phyloP scores from a whole-genome alignment of 2,888 invertebrate species.

The Caradrina clavipalpis region DNA sequence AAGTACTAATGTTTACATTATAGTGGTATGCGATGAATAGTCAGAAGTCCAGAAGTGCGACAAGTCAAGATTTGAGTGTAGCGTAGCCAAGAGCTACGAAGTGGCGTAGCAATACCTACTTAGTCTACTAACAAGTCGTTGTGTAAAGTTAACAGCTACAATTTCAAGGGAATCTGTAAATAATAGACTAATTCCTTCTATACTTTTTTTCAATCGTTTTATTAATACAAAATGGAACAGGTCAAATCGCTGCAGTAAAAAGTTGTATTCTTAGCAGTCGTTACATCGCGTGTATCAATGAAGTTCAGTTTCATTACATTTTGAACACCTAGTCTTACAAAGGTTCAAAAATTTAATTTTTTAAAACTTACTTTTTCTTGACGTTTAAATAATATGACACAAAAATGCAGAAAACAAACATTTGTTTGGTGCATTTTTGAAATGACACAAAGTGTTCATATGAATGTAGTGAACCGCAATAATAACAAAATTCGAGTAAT shows the following conservation, averaged over 20 bases:
- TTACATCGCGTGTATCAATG: background rate
- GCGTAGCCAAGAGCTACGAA: conserved; percentile 30
- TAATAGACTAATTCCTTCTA: no score
- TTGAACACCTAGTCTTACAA: background rate
- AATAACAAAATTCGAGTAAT: conserved; percentile 84
- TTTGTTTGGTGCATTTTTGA: conserved; percentile 41
- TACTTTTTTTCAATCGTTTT: no score
- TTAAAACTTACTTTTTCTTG: background rate
- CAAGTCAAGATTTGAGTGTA: background rate
- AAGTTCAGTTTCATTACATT: background rate
- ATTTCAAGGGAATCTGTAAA: no score
- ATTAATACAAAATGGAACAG: no score
- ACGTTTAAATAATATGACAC: conserved; percentile 31
- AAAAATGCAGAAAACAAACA: conserved; percentile 4
- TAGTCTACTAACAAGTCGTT: background rate
- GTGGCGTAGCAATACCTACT: conserved; percentile 36
- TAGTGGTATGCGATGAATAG: no score
- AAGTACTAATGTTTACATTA: no score
- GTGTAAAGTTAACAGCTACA: no score
- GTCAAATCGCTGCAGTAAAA: no score
- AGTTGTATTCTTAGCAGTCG: no score
- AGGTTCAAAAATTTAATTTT: background rate
- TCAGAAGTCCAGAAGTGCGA: no score
- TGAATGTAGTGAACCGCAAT: conserved; percentile 81
- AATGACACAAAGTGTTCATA: conserved; percentile 79